Base-by-base conservation (phyloP, 2,797 vertebrate species). In the Erpetoichthys calabaricus region DNA sequence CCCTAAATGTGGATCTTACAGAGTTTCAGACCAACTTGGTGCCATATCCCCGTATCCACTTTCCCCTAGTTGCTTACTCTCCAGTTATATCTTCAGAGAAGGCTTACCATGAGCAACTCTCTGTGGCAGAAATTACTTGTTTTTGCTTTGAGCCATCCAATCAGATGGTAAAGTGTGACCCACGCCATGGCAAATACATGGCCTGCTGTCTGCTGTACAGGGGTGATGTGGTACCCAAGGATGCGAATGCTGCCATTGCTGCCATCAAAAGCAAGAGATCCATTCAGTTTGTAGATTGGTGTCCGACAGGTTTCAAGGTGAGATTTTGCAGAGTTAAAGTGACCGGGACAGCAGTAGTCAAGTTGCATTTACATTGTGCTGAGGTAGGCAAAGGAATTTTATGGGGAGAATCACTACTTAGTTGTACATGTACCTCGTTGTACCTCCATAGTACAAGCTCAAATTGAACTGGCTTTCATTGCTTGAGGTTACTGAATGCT, bases 211-310 rank as follows among this genome's bases (percentile, higher is more conserved):
- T 94, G 88, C 82, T 96, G 42, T 94, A 92, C 70, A 83, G 91
- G 0, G 92, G 92, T 0, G 88, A 95, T 0, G 88, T 95, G 0
- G 82, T 94, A 1, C 92, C 91, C 57, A 94, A 93, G 69, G 92
- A 95, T 0, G 91, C 94, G 51, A 96, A 92, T 0, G 77, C 83
- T 0, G 91, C 92, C 10, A 95, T 94, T 3, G 88, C 89, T 0
- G 85, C 77, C 56, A 91, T 94, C 67, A 95, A 95, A 74, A 89
- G 87, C 52, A 88, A 88, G 9, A 88, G 85, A 42, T 75, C 75
- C 1, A 75, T 95, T 62, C 91, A 95, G 70, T 95, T 84, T 65
- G 81, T 83, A 4, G 79, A 82, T 1, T 45, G 43, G n/a, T 8
- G 3, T 10, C 10, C 4, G 4, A 46, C 3, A 4, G n/a, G 42